Evolutionary conservation across 2,888 invertebrate genomes (phyloP).

Genomic region (Ectemnius cavifrons): DNA sequence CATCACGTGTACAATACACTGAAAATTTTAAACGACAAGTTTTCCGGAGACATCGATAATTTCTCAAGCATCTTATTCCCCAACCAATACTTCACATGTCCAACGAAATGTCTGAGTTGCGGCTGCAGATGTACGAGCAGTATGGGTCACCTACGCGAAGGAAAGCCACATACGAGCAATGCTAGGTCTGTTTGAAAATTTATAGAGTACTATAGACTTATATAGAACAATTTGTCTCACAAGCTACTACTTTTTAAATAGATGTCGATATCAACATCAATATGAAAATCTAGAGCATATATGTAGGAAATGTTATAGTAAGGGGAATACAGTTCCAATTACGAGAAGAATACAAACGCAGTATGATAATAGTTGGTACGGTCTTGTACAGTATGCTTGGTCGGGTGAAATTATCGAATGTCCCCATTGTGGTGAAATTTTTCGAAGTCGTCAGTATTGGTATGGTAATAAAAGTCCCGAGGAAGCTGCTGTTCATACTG

Average conservation of each 20-base stretch:
- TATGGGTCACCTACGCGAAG: conserved; percentile 84
- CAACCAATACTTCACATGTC: conserved; percentile 89
- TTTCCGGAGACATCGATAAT: conserved; percentile 84
- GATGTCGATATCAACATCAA: conserved; percentile 84
- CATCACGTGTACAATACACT: conserved; percentile 84
- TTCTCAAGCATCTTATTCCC: conserved; percentile 84
- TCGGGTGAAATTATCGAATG: conserved; percentile 89
- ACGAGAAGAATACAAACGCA: conserved; percentile 79
- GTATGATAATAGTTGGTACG: conserved; percentile 81
- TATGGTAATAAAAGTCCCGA: conserved; percentile 88
- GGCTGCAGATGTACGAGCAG: conserved; percentile 82
- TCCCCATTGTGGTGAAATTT: conserved; percentile 86
- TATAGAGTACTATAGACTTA: background rate
- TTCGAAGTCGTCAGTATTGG: conserved; percentile 88
- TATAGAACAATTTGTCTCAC: no score
- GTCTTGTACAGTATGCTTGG: conserved; percentile 87
- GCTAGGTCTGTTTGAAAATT: conserved; percentile 65
- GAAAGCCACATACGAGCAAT: conserved; percentile 80
- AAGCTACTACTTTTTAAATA: conserved; percentile 55
- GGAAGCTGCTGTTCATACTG: conserved; percentile 82
- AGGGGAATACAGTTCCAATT: conserved; percentile 82
- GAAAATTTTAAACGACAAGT: conserved; percentile 87
- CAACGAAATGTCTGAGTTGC: conserved; percentile 85
- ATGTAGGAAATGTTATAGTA: conserved; percentile 82
- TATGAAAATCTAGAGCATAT: conserved; percentile 85